These are phyloP conservation scores for Python bivittatus DNA, from an alignment of 2,113 vertebrate genomes.

Conservation along the genomic window DNA sequence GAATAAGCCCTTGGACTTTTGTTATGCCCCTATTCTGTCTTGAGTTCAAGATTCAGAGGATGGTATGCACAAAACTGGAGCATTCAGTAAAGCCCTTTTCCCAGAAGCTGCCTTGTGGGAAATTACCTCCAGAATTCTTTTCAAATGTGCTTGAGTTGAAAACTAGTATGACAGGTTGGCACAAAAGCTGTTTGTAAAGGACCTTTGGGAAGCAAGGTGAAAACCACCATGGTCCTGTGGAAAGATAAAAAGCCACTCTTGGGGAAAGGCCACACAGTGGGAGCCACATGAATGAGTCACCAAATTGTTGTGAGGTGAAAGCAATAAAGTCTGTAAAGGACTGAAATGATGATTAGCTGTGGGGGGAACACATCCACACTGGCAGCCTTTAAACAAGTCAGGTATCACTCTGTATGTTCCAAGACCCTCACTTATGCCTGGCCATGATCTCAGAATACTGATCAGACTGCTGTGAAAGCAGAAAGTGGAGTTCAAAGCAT, in stretches of 20 bases:
- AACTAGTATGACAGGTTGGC: background rate
- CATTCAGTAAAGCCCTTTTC: background rate
- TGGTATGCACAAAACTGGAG: background rate
- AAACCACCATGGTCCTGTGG: background rate
- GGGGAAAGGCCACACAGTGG: background rate
- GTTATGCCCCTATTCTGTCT: background rate
- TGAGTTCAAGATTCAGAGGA: background rate
- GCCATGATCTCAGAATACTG: background rate
- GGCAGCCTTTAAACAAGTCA: background rate
- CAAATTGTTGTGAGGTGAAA: background rate
- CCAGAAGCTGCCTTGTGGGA: background rate
- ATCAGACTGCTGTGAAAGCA: background rate
- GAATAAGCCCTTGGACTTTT: background rate
- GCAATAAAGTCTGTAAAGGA: background rate
- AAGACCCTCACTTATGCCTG: background rate
- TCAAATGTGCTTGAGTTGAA: background rate
- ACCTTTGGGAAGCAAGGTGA: background rate
- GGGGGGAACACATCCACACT: background rate
- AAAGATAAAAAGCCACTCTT: background rate
- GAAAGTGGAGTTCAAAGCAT: background rate
- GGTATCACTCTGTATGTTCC: background rate
- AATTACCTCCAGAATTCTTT: background rate
- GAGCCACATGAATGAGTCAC: background rate
- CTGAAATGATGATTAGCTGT: background rate
- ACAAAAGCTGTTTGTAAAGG: background rate